phyloP scores from a whole-genome alignment of 2,113 vertebrate species.

The Enhydra lutris region DNA sequence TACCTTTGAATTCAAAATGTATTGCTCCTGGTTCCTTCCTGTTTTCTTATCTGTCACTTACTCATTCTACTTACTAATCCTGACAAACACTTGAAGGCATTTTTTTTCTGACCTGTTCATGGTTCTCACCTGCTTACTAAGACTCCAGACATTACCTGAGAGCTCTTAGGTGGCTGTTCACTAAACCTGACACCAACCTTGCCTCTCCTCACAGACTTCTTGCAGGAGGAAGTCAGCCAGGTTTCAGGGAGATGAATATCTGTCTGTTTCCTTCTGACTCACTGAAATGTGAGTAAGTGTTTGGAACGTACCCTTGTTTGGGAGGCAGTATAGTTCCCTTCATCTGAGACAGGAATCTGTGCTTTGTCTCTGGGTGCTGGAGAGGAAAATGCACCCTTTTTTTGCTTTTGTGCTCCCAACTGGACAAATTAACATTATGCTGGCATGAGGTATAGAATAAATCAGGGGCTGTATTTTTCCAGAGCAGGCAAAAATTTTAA shows the following conservation, averaged over 20 bases:
- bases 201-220: background rate
- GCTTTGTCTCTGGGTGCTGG: conserved; percentile 31
- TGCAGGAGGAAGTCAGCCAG: conserved; percentile 51
- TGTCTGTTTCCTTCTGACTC: conserved; percentile 70
- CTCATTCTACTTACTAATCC: background rate
- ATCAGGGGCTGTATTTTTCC: background rate
- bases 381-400: background rate
- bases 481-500: background rate
- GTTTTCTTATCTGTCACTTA: background rate
- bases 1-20: background rate
- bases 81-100: background rate
- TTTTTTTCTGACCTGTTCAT: background rate
- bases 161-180: background rate
- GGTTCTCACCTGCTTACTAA: conserved; percentile 36
- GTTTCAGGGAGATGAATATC: conserved; percentile 58
- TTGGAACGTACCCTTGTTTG: conserved; percentile 35
- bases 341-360: background rate
- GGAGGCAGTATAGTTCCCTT: conserved; percentile 9
- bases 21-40: background rate
- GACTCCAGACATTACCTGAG: background rate
- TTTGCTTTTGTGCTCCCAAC: conserved; percentile 20
- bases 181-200: background rate
- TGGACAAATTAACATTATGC: background rate
- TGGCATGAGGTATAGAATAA: background rate
- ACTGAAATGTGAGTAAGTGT: conserved; percentile 60